Evolutionary conservation across 2,113 vertebrate species (phyloP).

Genomic region (Lathamus discolor): DNA sequence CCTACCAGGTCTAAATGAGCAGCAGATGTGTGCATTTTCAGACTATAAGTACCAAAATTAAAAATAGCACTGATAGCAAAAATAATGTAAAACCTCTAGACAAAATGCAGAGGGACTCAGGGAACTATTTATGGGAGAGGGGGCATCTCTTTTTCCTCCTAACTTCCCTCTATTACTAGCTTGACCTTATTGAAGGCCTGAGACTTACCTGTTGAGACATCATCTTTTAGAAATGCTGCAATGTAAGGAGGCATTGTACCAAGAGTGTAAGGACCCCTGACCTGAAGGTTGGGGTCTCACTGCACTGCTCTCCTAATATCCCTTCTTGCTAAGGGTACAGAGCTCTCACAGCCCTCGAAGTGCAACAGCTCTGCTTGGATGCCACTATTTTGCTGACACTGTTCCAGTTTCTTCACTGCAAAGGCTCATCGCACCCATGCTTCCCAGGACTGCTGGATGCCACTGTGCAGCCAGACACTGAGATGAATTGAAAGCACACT

Average conservation of each 20-base stretch:
- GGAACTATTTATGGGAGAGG: neutral
- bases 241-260: no score
- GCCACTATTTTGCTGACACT: fast-evolving
- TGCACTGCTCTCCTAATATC: neutral
- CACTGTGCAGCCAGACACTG: neutral
- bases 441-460: neutral
- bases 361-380: neutral
- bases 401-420: neutral
- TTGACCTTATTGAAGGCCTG: neutral
- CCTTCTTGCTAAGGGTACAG: neutral
- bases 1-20: neutral
- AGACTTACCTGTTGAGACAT: neutral
- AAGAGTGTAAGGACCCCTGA: neutral
- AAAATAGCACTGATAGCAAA: neutral
- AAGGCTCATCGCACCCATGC: fast-evolving
- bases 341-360: fast-evolving
- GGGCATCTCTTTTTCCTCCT: neutral
- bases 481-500: fast-evolving
- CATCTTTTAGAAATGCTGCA: neutral
- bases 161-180: neutral
- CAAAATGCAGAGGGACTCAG: neutral
- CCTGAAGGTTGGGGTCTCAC: neutral
- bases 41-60: neutral
- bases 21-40: fast-evolving
- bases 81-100: neutral